Percentiles rank a stretch among this genome's conserved stretches.
These are phyloP conservation scores for Epirrhoe alternata DNA, from an alignment of 2,888 invertebrate species.

Conservation along the genomic window DNA sequence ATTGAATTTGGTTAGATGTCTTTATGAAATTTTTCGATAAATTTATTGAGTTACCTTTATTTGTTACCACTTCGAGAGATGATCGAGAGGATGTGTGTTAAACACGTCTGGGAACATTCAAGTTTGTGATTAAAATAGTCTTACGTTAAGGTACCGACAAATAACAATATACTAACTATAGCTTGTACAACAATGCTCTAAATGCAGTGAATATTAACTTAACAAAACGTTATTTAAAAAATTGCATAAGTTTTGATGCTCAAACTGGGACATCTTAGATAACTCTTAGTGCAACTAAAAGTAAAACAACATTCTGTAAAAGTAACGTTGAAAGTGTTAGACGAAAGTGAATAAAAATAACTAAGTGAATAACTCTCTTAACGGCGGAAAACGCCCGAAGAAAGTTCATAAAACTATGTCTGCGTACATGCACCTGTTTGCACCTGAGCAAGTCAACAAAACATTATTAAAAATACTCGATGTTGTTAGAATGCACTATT, in stretches of 20 bases:
- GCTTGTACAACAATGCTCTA: background rate
- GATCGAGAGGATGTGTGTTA: slow-evolving; percentile 35
- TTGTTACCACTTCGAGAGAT: slow-evolving; percentile 33
- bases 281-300: background rate
- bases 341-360: slow-evolving; percentile 6
- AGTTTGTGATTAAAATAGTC: slow-evolving; percentile 40
- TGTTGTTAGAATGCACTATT: slow-evolving; percentile 35
- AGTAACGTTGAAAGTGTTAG: slow-evolving; percentile 4
- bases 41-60: slow-evolving; percentile 41
- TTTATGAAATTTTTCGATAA: slow-evolving; percentile 34
- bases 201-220: slow-evolving; percentile 18
- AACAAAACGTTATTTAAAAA: slow-evolving; percentile 3
- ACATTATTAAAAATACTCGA: slow-evolving; percentile 8
- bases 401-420: slow-evolving; percentile 22
- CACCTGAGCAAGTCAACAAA: slow-evolving; percentile 12
- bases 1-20: slow-evolving; percentile 22
- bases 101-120: slow-evolving; percentile 33
- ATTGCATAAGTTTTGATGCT: background rate
- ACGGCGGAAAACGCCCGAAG: slow-evolving; percentile 4
- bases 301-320: background rate
- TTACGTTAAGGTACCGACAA: slow-evolving; percentile 3
- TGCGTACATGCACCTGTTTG: slow-evolving; percentile 16
- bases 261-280: background rate
- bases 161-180: slow-evolving; percentile 13
- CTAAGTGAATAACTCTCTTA: slow-evolving; percentile 6